Base-by-base conservation (phyloP, 2,888 invertebrate species). In the Synanthedon formicaeformis region DNA sequence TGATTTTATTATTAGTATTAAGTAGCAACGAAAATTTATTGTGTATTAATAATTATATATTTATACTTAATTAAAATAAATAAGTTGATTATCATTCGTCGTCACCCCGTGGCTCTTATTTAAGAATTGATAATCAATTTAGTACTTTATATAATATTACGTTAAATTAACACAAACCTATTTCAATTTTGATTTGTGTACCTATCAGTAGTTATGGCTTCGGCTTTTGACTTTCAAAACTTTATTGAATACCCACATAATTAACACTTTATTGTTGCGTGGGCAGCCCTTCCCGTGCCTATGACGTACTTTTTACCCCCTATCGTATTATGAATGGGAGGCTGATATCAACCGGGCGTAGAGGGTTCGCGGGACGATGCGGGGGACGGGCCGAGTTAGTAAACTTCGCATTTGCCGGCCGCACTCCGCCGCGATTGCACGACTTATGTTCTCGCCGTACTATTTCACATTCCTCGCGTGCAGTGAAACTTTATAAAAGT, bases 251-350 rank as follows among this genome's bases (percentile, higher is more conserved):
- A 55, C 62, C 61, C 71, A 67, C 65, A 71, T 71, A 69, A 75
- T 75, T 70, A 73, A 59, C 57, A 54, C 54, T 54, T 65, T 67
- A 75, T 71, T 73, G 67, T 49, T 72, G 53, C 56, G 62, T 63
- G 67, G 70, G 65, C 70, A 66, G 64, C 68, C 73, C 76, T 34
- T 34, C 5, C 75, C 67, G 58, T 57, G 58, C 61, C 59, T 58
- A 48, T 12, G 51, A 63, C 61, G 64, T 70, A 68, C 13, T 69
- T 75, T 69, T 75, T 73, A 77, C 78, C 81, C 82, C 80, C 77
- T 75, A 73, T 75, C 71, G 64, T 63, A 68, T 76, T 79, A 82
- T 84, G 85, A 85, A 84, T 84, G 85, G 74, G 74, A 72, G 68
- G 67, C 65, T 63, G 60, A 60, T 54, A 66, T 57, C 58, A 50